A percentile compares a stretch with the other conserved stretches of the same genome.
phyloP scores from a whole-genome alignment of 2,797 vertebrate species.

The Artibeus lituratus region DNA sequence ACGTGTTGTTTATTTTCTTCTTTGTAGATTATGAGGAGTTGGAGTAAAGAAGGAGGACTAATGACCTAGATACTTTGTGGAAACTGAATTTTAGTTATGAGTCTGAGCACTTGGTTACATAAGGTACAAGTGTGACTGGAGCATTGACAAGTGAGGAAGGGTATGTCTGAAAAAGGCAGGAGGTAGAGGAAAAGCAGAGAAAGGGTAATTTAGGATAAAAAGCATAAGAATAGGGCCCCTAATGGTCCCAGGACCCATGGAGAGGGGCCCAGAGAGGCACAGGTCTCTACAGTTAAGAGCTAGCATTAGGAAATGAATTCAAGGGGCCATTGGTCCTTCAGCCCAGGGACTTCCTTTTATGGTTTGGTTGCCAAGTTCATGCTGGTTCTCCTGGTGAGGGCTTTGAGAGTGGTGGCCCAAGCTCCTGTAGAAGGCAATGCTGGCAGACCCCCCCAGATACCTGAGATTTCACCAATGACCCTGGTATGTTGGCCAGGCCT shows the following conservation, averaged over 20 bases:
- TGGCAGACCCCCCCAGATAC: conserved; percentile 47
- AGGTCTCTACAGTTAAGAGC: neutral
- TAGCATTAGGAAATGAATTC: neutral
- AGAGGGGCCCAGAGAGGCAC: neutral
- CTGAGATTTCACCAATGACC: conserved; percentile 35
- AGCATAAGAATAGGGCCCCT: neutral
- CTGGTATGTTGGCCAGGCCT: conserved; percentile 48
- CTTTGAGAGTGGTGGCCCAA: neutral
- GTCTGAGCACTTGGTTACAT: neutral
- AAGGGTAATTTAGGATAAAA: neutral
- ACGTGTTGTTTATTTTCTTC: conserved; percentile 41
- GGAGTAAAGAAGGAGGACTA: conserved; percentile 35
- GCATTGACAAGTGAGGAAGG: neutral
- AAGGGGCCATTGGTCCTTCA: neutral
- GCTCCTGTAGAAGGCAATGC: neutral
- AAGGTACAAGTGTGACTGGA: neutral
- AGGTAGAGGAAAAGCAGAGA: neutral
- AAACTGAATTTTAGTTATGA: neutral
- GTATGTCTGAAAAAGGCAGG: neutral
- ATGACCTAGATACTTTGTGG: neutral
- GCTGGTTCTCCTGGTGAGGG: neutral
- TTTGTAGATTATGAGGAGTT: conserved; percentile 27
- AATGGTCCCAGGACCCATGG: neutral
- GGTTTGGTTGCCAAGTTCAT: neutral
- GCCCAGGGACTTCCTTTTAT: neutral